Evolutionary conservation across 2,113 vertebrate genomes (phyloP).

Genomic region (Helogale parvula): DNA sequence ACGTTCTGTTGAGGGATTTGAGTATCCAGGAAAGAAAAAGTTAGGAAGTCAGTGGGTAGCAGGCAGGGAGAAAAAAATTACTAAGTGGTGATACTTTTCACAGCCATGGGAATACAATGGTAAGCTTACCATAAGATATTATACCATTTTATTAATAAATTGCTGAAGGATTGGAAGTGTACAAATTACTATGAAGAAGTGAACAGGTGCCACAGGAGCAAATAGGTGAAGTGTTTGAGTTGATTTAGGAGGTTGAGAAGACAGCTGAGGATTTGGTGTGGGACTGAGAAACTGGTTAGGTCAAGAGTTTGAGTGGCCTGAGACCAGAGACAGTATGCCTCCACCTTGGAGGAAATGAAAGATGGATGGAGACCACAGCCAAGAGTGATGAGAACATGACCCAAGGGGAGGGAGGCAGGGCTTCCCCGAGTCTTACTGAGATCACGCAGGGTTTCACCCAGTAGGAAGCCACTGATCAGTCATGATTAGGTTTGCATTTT

Average conservation of each 20-base stretch:
- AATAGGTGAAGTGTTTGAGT: background rate
- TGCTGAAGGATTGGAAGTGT: background rate
- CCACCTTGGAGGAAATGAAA: background rate
- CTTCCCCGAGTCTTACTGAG: too few species aligned
- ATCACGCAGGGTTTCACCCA: background rate
- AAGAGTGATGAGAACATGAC: background rate
- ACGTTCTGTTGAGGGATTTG: background rate
- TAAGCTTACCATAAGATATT: background rate
- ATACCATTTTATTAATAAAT: background rate
- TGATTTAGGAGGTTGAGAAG: background rate
- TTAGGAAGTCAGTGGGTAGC: background rate
- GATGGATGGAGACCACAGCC: background rate
- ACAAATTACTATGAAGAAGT: background rate
- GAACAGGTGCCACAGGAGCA: background rate
- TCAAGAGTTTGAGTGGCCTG: background rate
- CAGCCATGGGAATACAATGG: background rate
- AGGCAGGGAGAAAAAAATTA: background rate
- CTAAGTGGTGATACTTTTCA: background rate
- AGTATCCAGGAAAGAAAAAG: background rate
- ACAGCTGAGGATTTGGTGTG: background rate
- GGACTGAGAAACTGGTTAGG: background rate
- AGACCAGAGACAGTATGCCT: background rate
- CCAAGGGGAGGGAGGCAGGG: background rate
- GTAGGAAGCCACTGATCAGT: background rate
- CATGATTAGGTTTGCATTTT: background rate